Evolutionary conservation across 2,113 vertebrate genomes (phyloP).

Genomic region (Ranitomeya imitator): DNA sequence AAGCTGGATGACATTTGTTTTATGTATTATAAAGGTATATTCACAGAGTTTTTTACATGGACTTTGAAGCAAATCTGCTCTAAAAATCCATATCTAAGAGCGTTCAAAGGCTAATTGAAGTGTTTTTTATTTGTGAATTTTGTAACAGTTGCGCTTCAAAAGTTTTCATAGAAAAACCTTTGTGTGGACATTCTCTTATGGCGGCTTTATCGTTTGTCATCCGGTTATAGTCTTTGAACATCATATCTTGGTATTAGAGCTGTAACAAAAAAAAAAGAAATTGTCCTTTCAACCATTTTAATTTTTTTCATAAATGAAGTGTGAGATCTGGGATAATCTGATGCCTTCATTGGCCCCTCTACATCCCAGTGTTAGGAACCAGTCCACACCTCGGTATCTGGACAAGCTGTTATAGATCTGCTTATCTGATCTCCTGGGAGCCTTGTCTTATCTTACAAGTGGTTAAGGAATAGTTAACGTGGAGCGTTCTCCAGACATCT

Average conservation of each 20-base stretch:
- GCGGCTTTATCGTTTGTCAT: neutral
- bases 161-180: no score
- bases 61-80: no score
- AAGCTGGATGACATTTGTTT: neutral
- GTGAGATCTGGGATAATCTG: neutral
- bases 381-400: constrained; percentile 20
- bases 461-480: constrained; percentile 71
- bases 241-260: neutral
- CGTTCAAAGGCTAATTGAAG: no score
- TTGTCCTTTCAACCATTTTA: neutral
- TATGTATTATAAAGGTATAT: neutral
- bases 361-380: neutral
- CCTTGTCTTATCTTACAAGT: constrained; percentile 71
- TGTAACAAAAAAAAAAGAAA: neutral
- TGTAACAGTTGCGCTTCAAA: no score
- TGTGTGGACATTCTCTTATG: neutral
- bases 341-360: neutral
- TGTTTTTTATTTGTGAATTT: no score
- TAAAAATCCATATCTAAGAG: no score
- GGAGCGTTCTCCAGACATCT: constrained; percentile 70
- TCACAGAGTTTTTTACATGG: no score
- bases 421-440: constrained; percentile 76
- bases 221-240: neutral
- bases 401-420: constrained; percentile 66
- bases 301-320: neutral